Evolutionary conservation across 2,797 vertebrate genomes (phyloP), one percentile per base, ranked within the genome.

Genomic region (Sebastes wilsoni): DNA sequence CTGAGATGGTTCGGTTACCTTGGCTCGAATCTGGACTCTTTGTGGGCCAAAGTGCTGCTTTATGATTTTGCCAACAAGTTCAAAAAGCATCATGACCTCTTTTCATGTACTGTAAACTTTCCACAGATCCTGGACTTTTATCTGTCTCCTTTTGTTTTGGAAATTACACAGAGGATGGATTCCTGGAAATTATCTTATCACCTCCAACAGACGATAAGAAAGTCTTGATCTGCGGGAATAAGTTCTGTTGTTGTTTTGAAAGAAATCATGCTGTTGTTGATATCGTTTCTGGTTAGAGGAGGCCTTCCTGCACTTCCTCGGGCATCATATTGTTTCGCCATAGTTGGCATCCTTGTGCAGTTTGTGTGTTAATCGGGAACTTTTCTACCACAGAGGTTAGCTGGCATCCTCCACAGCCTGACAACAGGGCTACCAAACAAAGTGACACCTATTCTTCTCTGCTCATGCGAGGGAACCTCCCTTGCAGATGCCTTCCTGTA

Each of bases 381-480:
- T 73, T 77, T 72, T 72, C 16, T 73, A 10, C 22, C 3, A 3
- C 20, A 28, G 38, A 64, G 34, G 49, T 68, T 32, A 38, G 52
- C 30, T 32, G 66, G 75, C 70, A 32, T 80, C 78, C 68, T 84
- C 65, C 66, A 38, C 74, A 46, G 54, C 46, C 52, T 36, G 59
- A 70, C 78, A 58, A 20, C 72, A 71, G 16, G 36, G 46, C 71
- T 1, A 23, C 69, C 11, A 14, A 60, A 76, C 62, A 67, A 72
- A 66, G 70, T 86, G 79, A 90, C 79, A 77, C 14, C 58, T 79
- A 83, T 91, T 89, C 82, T 88, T 88, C 85, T 89, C 38, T 23
- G 12, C 16, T 73, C 58, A 55, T 72, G 66, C 18, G 38, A 32
- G 58, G 42, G 65, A 60, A 38, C 56, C 71, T 56, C 64, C 70